These are phyloP conservation scores for Litoditis marina DNA, from an alignment of 2,888 invertebrate species.

Conservation along the genomic window DNA sequence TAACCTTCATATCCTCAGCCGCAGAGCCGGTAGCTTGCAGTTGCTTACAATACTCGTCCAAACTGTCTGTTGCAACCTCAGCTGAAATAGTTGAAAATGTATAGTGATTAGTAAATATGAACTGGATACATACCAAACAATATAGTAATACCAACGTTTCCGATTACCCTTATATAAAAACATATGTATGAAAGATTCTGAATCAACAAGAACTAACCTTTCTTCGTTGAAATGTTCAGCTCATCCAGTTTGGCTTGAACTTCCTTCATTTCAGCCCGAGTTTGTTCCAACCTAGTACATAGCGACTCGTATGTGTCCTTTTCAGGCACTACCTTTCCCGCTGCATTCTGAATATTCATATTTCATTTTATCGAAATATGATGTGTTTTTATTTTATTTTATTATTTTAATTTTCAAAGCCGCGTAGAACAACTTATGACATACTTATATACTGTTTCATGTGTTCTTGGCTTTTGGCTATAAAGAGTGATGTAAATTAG, in stretches of 20 bases:
- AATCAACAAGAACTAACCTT: not conserved
- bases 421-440: no score
- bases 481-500: no score
- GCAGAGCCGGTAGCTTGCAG: conserved; percentile 1
- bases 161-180: not conserved
- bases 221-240: conserved; percentile 5
- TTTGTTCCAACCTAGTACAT: conserved; percentile 28
- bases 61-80: no score
- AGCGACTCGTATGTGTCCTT: conserved; percentile 43
- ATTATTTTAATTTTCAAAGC: no score
- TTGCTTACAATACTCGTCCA: not conserved
- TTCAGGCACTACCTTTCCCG: conserved; percentile 9
- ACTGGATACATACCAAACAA: no score
- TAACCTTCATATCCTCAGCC: conserved; percentile 7
- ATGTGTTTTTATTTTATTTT: no score
- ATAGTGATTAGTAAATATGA: no score
- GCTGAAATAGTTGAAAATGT: no score
- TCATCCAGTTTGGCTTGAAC: conserved; percentile 33
- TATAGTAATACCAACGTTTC: no score
- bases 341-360: conserved; percentile 4
- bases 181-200: not conserved
- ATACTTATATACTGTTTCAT: no score
- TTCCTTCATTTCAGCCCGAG: conserved; percentile 29
- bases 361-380: no score
- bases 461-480: no score